phyloP scores from a whole-genome alignment of 2,113 vertebrate genomes.

The Cochlearius cochlearius region DNA sequence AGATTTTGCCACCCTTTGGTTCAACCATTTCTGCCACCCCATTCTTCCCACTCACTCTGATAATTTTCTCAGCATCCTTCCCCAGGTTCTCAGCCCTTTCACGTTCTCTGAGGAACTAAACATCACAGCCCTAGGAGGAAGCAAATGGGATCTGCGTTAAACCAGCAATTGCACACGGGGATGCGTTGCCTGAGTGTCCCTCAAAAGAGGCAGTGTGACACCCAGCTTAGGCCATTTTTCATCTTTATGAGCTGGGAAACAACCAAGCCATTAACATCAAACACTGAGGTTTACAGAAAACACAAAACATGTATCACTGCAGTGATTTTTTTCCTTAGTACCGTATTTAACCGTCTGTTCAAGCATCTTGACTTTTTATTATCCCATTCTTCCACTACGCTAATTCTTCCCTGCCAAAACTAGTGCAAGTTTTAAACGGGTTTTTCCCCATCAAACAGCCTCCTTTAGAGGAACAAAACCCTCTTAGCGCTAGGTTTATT shows the following conservation, averaged over 20 bases:
- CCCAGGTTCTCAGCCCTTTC: not conserved
- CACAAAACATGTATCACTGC: accelerated
- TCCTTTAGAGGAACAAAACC: not conserved
- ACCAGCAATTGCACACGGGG: not conserved
- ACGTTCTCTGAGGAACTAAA: not conserved
- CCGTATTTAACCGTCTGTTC: not conserved
- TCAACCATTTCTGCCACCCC: not conserved
- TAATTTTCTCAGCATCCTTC: not conserved
- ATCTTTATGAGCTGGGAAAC: not conserved
- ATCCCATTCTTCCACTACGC: not conserved
- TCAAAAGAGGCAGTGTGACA: not conserved
- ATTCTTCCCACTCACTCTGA: not conserved
- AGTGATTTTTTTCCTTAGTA: not conserved
- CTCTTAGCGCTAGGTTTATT: not conserved
- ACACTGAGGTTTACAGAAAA: not conserved
- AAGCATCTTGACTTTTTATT: not conserved
- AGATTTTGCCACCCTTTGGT: not conserved
- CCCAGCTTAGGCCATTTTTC: not conserved
- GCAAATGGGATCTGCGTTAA: not conserved
- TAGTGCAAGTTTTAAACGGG: not conserved
- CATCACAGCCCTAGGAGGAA: not conserved
- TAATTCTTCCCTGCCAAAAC: not conserved
- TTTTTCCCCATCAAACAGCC: not conserved
- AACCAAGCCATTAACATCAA: not conserved
- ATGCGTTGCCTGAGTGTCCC: not conserved